phyloP scores from a whole-genome alignment of 2,113 vertebrate species.

The Lates calcarifer region DNA sequence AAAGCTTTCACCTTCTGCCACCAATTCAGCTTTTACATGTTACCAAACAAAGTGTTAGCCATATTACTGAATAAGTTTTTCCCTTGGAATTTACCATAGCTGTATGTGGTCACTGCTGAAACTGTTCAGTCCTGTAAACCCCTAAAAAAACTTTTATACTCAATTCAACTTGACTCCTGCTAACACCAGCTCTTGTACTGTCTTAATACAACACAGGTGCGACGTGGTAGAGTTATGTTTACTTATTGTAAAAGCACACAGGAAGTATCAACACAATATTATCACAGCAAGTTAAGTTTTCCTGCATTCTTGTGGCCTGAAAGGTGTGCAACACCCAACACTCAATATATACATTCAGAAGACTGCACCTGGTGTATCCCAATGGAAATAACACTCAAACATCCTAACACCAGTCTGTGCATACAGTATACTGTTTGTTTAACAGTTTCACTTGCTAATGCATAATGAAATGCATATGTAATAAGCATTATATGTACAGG shows the following conservation, averaged over 20 bases:
- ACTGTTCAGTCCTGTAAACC: not conserved
- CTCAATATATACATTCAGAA: not conserved
- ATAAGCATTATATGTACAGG: not conserved
- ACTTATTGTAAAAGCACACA: not conserved
- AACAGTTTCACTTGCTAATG: conserved; percentile 27
- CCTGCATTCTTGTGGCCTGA: not conserved
- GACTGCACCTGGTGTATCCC: not conserved
- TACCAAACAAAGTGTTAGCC: not conserved
- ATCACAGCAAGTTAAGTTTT: not conserved
- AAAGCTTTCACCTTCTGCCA: not conserved
- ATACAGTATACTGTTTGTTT: conserved; percentile 16
- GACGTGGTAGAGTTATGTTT: not conserved
- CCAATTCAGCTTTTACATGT: not conserved
- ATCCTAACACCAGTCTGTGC: not conserved
- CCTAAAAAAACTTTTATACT: not conserved
- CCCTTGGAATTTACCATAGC: not conserved
- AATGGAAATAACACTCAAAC: not conserved
- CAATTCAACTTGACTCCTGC: not conserved
- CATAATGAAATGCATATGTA: conserved; percentile 26
- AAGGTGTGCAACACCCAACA: not conserved
- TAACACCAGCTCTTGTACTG: not conserved
- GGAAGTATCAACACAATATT: no score
- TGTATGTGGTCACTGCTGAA: not conserved
- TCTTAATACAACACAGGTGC: no score
- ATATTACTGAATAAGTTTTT: not conserved